Base-by-base conservation (phyloP, 2,888 invertebrate genomes). In the Dione juno region DNA sequence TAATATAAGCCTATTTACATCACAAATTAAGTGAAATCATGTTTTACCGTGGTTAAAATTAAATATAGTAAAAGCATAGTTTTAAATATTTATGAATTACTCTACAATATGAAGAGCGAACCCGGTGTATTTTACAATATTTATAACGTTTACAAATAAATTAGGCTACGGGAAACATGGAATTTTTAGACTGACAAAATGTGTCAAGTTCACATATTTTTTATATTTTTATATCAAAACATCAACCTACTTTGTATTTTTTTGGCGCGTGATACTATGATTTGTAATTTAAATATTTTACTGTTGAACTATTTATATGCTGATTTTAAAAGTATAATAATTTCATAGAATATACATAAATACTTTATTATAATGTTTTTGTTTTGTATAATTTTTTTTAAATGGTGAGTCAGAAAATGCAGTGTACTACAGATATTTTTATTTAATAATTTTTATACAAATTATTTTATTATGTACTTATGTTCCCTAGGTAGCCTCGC, bases 181-280 rank as follows among this genome's bases (percentile, higher is more conserved):
- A 52, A 19, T 69, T 69, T 72, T 69, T 66, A 72, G 66, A 71
- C 41, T 61, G 43, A 11, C 21, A 14, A 72, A 48, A 35, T 69
- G 21, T 66, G 72, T 69, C 72, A 69, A 72, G 69, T 69, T 69
- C 71, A 59, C 10, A 6, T 37, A 57, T 1, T 16, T 57, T 57
- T 7, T 37, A 57, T 37, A 11, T 57, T 57, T 37, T 57, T 37
- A 37, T 37, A 57, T 13, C 2, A 57, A 57, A 57, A 40, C 10
- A 57, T 37, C 10, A 37, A 40, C 57, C 37, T 37, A 16, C 54
- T 35, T 13, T 37, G 3, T n/a, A 54, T n/a, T 11, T 5, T n/a
- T 37, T 57, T 37, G 16, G 10, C 21, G 8, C 41, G 41, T 59
- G 37, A 37, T 41, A 14, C 13, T 43, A 10, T 11, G 40, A 59